Conservation (phyloP, 2,113 vertebrate species). For the Abramis brama region DNA sequence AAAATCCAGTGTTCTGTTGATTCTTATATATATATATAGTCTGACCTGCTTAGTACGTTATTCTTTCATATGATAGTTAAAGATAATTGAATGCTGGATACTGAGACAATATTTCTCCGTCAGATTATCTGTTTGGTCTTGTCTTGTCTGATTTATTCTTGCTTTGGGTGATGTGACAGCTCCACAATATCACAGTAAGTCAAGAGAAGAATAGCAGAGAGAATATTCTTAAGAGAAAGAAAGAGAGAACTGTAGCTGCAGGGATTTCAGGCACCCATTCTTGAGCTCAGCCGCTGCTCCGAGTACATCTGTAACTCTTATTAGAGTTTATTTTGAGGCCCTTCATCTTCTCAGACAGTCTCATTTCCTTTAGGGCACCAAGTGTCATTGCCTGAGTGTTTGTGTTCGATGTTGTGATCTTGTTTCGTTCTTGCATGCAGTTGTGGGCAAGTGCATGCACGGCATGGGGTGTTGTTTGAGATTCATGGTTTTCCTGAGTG, state of each 20-base stretch:
- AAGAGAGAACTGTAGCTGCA: neutral
- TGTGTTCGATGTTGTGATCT: neutral
- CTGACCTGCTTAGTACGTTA: neutral
- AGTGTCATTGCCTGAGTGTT: neutral
- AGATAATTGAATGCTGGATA: neutral
- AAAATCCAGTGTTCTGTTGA: too few species aligned
- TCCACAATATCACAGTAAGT: neutral
- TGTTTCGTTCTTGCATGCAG: neutral
- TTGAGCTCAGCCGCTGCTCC: neutral
- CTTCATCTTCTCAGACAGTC: neutral
- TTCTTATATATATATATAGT: too few species aligned
- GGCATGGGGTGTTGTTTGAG: neutral
- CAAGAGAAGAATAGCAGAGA: neutral
- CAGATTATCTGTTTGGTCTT: constrained; percentile 13
- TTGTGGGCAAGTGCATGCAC: neutral
- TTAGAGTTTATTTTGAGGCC: constrained; percentile 11
- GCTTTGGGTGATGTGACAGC: neutral
- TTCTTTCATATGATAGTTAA: neutral
- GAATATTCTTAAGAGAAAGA: constrained; percentile 4
- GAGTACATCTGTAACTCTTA: neutral
- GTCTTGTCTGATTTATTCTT: constrained; percentile 1
- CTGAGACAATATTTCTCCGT: neutral
- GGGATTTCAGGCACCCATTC: neutral
- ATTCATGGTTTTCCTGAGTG: neutral
- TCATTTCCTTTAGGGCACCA: constrained; percentile 16